Evolutionary conservation across 2,888 invertebrate genomes (phyloP).

Genomic region (Digitonthophagus gazella): DNA sequence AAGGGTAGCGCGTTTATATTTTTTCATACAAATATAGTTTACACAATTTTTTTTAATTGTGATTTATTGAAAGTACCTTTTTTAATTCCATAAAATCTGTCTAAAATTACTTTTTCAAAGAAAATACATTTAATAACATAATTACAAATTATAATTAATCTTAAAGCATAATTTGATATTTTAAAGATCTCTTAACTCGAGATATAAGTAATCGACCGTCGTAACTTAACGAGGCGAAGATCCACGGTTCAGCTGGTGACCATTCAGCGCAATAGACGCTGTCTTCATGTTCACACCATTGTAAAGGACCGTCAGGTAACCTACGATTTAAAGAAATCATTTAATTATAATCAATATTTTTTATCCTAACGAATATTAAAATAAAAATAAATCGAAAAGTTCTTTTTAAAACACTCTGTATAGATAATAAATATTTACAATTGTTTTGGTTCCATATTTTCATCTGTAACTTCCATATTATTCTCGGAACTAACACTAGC

Average conservation of each 20-base stretch:
- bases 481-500: constrained; percentile 85
- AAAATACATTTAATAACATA: neutral
- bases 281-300: constrained; percentile 95
- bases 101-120: no score
- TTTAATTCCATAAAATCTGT: no score
- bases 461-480: constrained; percentile 53
- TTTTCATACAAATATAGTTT: constrained; percentile 26
- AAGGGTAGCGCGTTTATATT: constrained; percentile 22
- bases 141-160: constrained; percentile 1
- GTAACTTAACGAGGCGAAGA: constrained; percentile 97
- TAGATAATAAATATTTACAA: constrained; percentile 46
- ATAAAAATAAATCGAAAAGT: constrained; percentile 20
- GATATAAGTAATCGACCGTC: constrained; percentile 94
- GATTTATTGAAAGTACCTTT: no score
- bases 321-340: constrained; percentile 46
- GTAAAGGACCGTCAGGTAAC: constrained; percentile 82
- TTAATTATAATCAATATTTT: constrained; percentile 9
- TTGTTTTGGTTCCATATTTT: constrained; percentile 54
- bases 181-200: constrained; percentile 88
- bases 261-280: constrained; percentile 97
- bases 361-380: constrained; percentile 16
- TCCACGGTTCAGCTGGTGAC: constrained; percentile 98
- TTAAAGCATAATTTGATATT: constrained; percentile 86
- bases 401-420: no score
- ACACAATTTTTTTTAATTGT: constrained; percentile 9